Evolutionary conservation across 2,888 invertebrate species (phyloP), one percentile per base, ranked within the genome.

Genomic region (Callyntrura sp.): DNA sequence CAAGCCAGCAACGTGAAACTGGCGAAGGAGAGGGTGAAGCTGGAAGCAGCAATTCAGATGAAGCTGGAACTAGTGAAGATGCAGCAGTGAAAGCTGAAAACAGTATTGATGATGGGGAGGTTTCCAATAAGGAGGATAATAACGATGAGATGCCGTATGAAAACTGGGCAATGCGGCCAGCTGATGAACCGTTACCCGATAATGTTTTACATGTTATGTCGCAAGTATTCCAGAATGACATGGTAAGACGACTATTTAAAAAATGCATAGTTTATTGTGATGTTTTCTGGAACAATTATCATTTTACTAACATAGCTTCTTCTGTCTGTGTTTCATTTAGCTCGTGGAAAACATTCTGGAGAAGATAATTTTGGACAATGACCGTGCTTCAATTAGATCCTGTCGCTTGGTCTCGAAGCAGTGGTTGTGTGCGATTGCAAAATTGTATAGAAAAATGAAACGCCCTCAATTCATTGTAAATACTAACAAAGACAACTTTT

Each of bases 391-490:
- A 9, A 43, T 88, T 14, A 60, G 88, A 14, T 55, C 20, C n/a
- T 57, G 88, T 23, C 82, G 88, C 0, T 43, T 88, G 62, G 88
- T 88, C 0, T 88, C 76, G 1, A 88, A 79, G 28, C 45, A 43
- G 12, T 88, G 88, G 88, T 12, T 88, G 48, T 82, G 81, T 73
- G 48, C 76, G 1, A 48, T 83, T 28, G 82, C 88, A 12, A 88
- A 88, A 28, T 35, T 79, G 17, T 88, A 83, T 45, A 35, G 83
- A 11, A 88, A 83, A 35, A 73, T 62, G 83, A 88, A 88, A 48
- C 82, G 73, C 9, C 88, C 88, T 11, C 88, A 73, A 48, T 88
- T 88, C 17, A 9, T 88, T 3, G 88, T 88, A 14, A 83, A 88
- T 45, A 88, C 88, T 0, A 83, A 83, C 76, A 88, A 76, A 20